Evolutionary conservation across 2,113 vertebrate species (phyloP), one percentile per base, ranked within the genome.

Genomic region (Rattus rattus): DNA sequence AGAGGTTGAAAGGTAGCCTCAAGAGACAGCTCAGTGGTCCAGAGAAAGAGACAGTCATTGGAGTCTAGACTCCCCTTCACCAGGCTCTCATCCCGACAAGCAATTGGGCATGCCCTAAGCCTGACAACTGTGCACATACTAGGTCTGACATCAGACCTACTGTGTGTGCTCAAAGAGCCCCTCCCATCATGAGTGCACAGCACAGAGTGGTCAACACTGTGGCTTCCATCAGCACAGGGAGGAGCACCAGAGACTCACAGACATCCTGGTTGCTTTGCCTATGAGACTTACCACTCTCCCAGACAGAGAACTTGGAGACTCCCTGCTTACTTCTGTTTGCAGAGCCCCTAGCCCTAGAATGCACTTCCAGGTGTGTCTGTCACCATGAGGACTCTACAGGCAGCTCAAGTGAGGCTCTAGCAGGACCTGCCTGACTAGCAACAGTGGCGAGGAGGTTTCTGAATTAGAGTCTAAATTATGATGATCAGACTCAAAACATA

Each of bases 121-220:
- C 59, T 59, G 19, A 61, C 65, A 59, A 33, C 2, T 65, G 13
- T 49, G 1, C 49, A 36, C 0, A 33, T 28, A 20, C 19, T 65
- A 28, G 28, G 54, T 39, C 30, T 12, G 4, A 59, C 80, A 2
- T 11, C 91, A 36, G 67, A 56, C 75, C 19, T 52, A 8, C 28
- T 22, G 16, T 3, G 0, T 0, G 7, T 4, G 39, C 3, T 63
- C 17, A 65, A n/a, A 69, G n/a, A 3, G 0, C 0, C 69, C 43
- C 49, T 69, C 20, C 9, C 6, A 4, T 12, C 3, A 12, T 0
- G 0, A 10, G 20, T 9, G 10, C 0, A 24, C 0, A 54, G 52
- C 12, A 26, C 17, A 22, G 75, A 24, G 17, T 7, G 72, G 20
- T 47, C n/a, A 24, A 24, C 14, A 20, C 14, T 7, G 49, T 0